Evolutionary conservation across 2,888 invertebrate species (phyloP), one percentile per base, ranked within the genome.

Genomic region (Dryobotodes eremita): DNA sequence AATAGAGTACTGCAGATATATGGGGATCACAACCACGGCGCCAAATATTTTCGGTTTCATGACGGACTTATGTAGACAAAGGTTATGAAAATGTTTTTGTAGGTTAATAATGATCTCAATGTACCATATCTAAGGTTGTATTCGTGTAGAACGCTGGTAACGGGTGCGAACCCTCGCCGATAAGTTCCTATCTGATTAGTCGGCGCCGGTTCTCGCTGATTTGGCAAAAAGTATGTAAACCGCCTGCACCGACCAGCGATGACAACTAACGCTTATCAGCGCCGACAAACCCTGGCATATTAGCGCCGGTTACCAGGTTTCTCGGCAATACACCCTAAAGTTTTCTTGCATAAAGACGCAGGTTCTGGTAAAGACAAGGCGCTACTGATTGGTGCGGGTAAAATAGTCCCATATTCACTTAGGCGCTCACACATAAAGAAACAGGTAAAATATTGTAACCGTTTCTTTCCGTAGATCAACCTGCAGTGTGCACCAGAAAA

Each of bases 11-110:
- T 90, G 55, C 66, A 84, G 61, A 50, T 79, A 3, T 74, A 72
- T 57, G 86, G 85, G 0, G 46, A 74, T 53, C 88, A 88, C 42
- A 88, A 77, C 68, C 85, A 88, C 68, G 36, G 42, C 8, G 20
- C 83, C 1, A 86, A 82, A 74, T 62, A 26, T 42, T 48, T 65
- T 13, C 57, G 62, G 4, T 13, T 53, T 20, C 6, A 31, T 26
- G 36, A 57, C 20, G 80, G 57, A 50, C 6, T 42, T 15, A 5
- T 55, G 11, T 68, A 80, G 26, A 74, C 31, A 20, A 64, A 48
- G 17, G n/a, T 57, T 31, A 46, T n/a, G 26, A 36, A 61, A 48
- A 17, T n/a, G 15, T 31, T 50, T 36, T 31, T 31, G n/a, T 2
- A 50, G 11, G 64, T 65, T 65, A 48, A 48, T 8, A 50, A 62